Evolutionary conservation across 2,888 invertebrate species (phyloP), one percentile per base, ranked within the genome.

Genomic region (Machimus rusticus): DNA sequence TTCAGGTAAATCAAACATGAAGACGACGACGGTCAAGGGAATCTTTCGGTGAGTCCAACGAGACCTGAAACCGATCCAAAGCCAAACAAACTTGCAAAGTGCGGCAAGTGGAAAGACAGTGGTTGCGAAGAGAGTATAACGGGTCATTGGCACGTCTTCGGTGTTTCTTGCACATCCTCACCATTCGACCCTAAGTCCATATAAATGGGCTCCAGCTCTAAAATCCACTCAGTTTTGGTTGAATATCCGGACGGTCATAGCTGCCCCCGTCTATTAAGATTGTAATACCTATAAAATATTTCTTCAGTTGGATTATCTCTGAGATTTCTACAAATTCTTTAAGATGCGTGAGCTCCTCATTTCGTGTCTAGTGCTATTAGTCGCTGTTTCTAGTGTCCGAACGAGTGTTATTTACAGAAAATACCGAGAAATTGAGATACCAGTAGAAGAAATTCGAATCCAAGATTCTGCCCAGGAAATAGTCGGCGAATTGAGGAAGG

Each of bases 61-160:
- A 55, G 74, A 85, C 74, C 66, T 66, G 66, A 66, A 66, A 66
- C 12, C 34, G 37, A 43, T 31, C 8, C 84, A 74, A 84, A 74
- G 43, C 31, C 43, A 46, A 85, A 74, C 74, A 85, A 74, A 74
- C 85, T 51, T 39, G 46, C 46, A 74, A 85, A 85, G 85, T 16
- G 31, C 31, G 43, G 46, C 43, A 37, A 37, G 43, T 37, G 81
- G 39, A 23, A 39, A 16, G 16, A 37, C 12, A 39, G 55, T 74
- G 23, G 31, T 86, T 78, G 9, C 31, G 77, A 77, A 77, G 86
- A 86, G 76, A 86, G 55, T 66, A 81, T 88, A 88, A 88, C 86
- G 87, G 88, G 88, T 87, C 88, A 86, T 87, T 88, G 88, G 87
- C 88, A 66, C 85, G 86, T 87, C 88, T 82, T 82, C 39, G 37